A percentile compares a stretch with the other conserved stretches of the same genome.
Conservation (phyloP, 2,888 invertebrate species). For the Diadegma fenestrale region DNA sequence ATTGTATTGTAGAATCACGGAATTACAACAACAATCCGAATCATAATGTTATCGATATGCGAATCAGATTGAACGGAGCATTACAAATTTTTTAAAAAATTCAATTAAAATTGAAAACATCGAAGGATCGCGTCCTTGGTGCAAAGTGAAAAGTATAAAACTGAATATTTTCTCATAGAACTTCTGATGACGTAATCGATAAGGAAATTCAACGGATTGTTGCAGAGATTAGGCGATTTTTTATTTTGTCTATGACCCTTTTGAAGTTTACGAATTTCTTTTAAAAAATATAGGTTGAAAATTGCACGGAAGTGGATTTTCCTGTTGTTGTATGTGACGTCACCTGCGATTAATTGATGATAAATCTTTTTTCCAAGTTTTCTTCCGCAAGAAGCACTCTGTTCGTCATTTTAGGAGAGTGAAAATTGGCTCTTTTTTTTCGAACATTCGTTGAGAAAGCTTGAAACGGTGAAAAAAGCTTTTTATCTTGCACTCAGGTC, state of each 20-base stretch:
- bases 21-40: not conserved
- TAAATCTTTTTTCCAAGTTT: not conserved
- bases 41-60: not conserved
- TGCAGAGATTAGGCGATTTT: not conserved
- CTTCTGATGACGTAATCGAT: not conserved
- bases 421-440: not conserved
- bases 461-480: slow-evolving; percentile 2
- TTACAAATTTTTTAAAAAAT: not conserved
- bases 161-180: not conserved
- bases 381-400: not conserved
- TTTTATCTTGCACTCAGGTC: not conserved
- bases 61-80: not conserved
- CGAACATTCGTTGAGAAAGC: not conserved
- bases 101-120: not conserved
- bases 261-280: not conserved
- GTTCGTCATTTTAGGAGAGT: not conserved
- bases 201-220: not conserved
- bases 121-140: not conserved
- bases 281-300: not conserved
- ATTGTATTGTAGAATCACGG: not conserved
- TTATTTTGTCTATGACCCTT: not conserved
- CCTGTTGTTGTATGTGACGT: not conserved
- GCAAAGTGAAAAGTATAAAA: not conserved
- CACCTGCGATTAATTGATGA: not conserved
- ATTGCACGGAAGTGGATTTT: not conserved